Base-by-base conservation (phyloP, 2,797 vertebrate genomes). In the Peromyscus attwateri region DNA sequence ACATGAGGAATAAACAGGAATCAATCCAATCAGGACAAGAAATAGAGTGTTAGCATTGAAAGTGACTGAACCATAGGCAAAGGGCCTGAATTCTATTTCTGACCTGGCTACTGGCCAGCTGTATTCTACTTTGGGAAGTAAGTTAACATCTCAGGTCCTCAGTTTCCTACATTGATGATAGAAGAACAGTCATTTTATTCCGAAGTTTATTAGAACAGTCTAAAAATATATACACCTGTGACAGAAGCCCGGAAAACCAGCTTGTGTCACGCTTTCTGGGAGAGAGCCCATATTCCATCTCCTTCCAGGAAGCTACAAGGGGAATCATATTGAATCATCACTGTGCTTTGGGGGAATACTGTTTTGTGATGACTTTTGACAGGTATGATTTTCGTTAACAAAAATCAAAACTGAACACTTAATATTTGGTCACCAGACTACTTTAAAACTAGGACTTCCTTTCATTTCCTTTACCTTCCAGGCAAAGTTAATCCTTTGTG, bases 401-500 rank as follows among this genome's bases (percentile, higher is more conserved):
- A 55, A 93, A 95, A 71, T 77, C 6, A 91, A 91, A 82, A 21
- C 46, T 21, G n/a, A 57, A 87, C 71, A 73, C 90, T 83, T 68
- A 95, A 92, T 94, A 23, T 84, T 92, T 55, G 49, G 31, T 83
- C 64, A 17, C 49, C 52, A 87, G 57, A 52, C 13, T 64, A 34
- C 55, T 79, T 93, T 94, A 75, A 82, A 83, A 82, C 71, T 84
- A 57, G 19, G 43, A 76, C 87, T 92, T 92, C 40, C 31, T 76
- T 92, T 91, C 87, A 75, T n/a, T 87, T 90, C 66, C 87, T 90
- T 70, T 90, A 83, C 37, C n/a, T 89, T 0, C 27, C 49, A 91
- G 52, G 70, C 23, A 87, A 93, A 87, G n/a, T 71, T 81, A 73
- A 92, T 80, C 34, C 25, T 37, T 92, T 77, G 27, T 87, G 46